phyloP scores from a whole-genome alignment of 2,888 invertebrate genomes.

The Sicus ferrugineus region DNA sequence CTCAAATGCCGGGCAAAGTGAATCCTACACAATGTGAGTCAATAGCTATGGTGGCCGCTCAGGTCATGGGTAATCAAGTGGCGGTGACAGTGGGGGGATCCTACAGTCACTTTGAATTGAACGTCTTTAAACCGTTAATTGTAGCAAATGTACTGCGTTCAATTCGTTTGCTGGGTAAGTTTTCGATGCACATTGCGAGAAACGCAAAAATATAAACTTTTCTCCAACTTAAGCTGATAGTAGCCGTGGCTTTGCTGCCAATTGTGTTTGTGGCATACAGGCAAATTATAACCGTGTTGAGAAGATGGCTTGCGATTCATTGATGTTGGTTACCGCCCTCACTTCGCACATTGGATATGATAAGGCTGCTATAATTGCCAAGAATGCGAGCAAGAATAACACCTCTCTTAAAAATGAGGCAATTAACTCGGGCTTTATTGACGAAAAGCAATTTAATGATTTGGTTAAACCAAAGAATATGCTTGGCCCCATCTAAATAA shows the following conservation, averaged over 20 bases:
- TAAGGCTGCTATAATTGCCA: constrained; percentile 94
- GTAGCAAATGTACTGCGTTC: constrained; percentile 92
- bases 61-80: constrained; percentile 98
- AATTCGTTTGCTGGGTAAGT: constrained; percentile 75
- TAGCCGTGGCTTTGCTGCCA: constrained; percentile 80
- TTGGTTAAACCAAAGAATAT: constrained; percentile 92
- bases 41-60: constrained; percentile 94
- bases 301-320: constrained; percentile 86
- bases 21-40: constrained; percentile 99
- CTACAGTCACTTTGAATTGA: constrained; percentile 97
- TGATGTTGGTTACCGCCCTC: constrained; percentile 96
- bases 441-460: constrained; percentile 82
- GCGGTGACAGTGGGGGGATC: constrained; percentile 91
- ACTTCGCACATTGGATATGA: constrained; percentile 98
- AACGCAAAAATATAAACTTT: not conserved
- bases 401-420: constrained; percentile 87
- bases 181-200: no score
- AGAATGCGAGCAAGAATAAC: constrained; percentile 91
- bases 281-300: constrained; percentile 79
- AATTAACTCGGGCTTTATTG: constrained; percentile 80
- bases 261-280: constrained; percentile 83
- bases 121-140: constrained; percentile 98
- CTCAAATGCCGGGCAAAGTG: constrained; percentile 99
- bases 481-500: constrained; percentile 80
- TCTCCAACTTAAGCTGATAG: constrained; percentile 70